Evolutionary conservation across 2,797 vertebrate genomes (phyloP).

Genomic region (Acanthopagrus latus): DNA sequence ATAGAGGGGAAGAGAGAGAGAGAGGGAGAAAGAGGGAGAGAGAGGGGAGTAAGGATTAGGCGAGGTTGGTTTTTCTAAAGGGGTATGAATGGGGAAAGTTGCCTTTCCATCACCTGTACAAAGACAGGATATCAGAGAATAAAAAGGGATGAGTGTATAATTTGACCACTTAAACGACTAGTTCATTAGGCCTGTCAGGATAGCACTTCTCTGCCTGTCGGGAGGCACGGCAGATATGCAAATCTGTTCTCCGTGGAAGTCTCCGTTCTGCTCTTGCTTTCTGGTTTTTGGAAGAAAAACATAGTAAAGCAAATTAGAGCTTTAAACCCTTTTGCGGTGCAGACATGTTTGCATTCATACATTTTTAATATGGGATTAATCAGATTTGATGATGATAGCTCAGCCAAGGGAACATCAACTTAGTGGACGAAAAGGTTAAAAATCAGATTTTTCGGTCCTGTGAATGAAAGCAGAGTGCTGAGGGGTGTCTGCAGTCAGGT

Average conservation of each 20-base stretch:
- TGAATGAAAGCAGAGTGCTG: background rate
- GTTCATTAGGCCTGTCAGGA: conserved; percentile 84
- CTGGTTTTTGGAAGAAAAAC: conserved; percentile 35
- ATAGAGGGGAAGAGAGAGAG: conserved; percentile 62
- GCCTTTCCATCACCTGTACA: conserved; percentile 85
- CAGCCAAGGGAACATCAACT: conserved; percentile 6
- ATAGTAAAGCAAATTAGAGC: conserved; percentile 1
- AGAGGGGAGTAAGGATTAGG: conserved; percentile 69
- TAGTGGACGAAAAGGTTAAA: conserved; percentile 19
- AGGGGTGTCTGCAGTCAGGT: background rate
- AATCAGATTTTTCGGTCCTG: background rate
- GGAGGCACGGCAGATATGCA: conserved; percentile 77
- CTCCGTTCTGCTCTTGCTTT: conserved; percentile 52
- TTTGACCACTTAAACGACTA: conserved; percentile 84
- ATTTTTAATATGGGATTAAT: conserved; percentile 8
- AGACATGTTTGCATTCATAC: background rate
- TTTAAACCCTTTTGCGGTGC: background rate
- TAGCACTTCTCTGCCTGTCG: conserved; percentile 77
- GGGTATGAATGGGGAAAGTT: conserved; percentile 82
- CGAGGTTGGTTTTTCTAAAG: conserved; percentile 76
- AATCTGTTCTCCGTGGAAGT: conserved; percentile 68
- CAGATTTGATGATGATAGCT: background rate
- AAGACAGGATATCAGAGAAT: conserved; percentile 81
- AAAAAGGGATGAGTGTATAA: conserved; percentile 85
- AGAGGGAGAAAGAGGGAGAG: conserved; percentile 25